Conservation (phyloP, 2,888 invertebrate genomes). For the Phasia obesa region DNA sequence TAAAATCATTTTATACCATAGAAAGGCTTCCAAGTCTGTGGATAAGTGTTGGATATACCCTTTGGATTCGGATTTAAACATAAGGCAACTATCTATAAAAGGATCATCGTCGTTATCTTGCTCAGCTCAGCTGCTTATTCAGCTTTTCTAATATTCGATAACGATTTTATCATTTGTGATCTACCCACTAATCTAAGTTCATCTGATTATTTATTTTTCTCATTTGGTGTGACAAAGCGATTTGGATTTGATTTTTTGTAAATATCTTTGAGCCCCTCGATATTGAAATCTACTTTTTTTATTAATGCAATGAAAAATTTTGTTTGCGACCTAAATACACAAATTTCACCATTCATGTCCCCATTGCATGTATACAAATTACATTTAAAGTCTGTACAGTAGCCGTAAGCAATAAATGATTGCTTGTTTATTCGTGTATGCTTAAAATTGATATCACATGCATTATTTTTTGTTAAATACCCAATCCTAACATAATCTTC, state of each 20-base stretch:
- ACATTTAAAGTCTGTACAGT: neutral
- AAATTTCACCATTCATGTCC: neutral
- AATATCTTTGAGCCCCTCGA: neutral
- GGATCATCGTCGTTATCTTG: neutral
- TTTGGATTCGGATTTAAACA: neutral
- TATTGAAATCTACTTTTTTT: neutral
- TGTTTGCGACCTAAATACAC: neutral
- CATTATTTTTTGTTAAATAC: too few species aligned
- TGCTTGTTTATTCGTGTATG: too few species aligned
- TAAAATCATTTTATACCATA: neutral
- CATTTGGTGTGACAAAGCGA: neutral
- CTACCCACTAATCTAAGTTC: neutral
- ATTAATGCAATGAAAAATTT: neutral
- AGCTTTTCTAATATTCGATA: constrained; percentile 8
- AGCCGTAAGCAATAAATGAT: neutral
- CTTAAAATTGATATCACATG: too few species aligned
- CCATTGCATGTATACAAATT: neutral
- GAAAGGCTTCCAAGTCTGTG: neutral
- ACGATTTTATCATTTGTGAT: constrained; percentile 6
- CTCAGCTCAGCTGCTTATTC: neutral
- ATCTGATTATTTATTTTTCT: neutral
- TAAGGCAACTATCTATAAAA: neutral
- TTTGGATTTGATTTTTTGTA: neutral
- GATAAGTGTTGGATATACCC: neutral
- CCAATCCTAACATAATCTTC: too few species aligned